These are phyloP conservation scores for Laticauda laticaudata DNA, from an alignment of 2,113 vertebrate genomes.

Conservation along the genomic window DNA sequence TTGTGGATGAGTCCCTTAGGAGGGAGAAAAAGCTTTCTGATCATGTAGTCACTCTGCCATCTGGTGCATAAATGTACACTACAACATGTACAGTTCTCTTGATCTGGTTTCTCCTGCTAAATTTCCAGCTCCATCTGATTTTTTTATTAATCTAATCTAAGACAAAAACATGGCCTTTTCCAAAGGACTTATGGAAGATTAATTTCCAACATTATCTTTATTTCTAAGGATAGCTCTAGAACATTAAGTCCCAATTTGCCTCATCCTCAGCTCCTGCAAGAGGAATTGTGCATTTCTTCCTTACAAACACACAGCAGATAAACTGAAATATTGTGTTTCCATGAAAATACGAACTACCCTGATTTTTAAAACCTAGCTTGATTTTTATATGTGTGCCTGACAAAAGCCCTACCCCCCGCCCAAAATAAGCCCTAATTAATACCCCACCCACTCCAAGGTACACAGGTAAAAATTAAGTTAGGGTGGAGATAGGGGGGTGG, in stretches of 20 bases:
- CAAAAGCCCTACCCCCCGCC: no score
- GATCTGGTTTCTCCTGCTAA: neutral
- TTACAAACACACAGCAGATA: neutral
- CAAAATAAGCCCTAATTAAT: no score
- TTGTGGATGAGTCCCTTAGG: neutral
- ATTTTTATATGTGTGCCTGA: no score
- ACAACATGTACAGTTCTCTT: neutral
- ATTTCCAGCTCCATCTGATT: neutral
- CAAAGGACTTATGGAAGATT: neutral
- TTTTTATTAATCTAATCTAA: neutral
- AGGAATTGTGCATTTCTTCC: neutral
- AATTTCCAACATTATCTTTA: neutral
- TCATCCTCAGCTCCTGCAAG: neutral
- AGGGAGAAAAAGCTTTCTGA: neutral
- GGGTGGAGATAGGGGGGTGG: no score
- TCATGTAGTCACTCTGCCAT: constrained; percentile 16
- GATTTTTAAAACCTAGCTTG: no score
- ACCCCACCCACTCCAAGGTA: no score
- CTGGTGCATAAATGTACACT: neutral
- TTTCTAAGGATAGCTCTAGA: neutral
- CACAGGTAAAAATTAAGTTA: no score
- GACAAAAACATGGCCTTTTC: neutral
- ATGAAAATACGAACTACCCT: no score
- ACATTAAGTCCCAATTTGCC: neutral
- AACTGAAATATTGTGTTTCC: neutral